Base-by-base conservation (phyloP, 2,888 invertebrate genomes). In the Phaedon cochleariae region DNA sequence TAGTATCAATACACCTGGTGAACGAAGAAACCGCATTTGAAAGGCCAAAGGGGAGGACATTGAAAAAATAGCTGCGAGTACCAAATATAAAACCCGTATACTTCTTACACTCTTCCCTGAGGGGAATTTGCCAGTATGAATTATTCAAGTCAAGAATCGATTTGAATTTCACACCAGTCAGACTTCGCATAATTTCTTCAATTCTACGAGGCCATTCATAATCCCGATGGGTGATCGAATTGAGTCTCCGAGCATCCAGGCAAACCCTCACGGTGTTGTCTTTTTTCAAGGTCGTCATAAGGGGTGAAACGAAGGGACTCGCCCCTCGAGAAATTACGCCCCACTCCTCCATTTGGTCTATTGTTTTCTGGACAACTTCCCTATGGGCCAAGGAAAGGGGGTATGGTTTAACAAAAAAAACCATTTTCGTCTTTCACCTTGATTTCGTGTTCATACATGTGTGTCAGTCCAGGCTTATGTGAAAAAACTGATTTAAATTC, bases 391-490 rank as follows among this genome's bases (percentile, higher is more conserved):
- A 52, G 10, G 52, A 26, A 1, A 52, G 17, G 17, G 52, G 22
- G 15, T 52, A 52, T 9, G 52, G 52, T 15, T 52, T 52, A 9
- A 29, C 26, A n/a, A 52, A 52, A 52, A n/a, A 52, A 52, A 9
- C 29, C 17, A 15, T 26, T 52, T 12, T 52, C 29, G 15, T 52
- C 29, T 7, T 15, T 52, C 9, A 52, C n/a, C 26, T 52, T 26
- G 6, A 52, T 52, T 26, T 26, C 26, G 6, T 26, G 26, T 26
- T 26, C 26, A 26, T 26, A 26, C 6, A 26, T 3, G 26, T 26
- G 26, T 6, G 26, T 26, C 6, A 26, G 6, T 6, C 26, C 26
- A 3, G 26, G 26, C 26, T 26, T 26, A 6, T 26, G 3, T 5
- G 26, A 26, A 26, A 26, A 26, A 26, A 26, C 26, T 6, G 26